Percentiles rank a stretch among this genome's conserved stretches.
Evolutionary conservation across 2,888 invertebrate genomes (phyloP).

Genomic region (Drosophila mimica): DNA sequence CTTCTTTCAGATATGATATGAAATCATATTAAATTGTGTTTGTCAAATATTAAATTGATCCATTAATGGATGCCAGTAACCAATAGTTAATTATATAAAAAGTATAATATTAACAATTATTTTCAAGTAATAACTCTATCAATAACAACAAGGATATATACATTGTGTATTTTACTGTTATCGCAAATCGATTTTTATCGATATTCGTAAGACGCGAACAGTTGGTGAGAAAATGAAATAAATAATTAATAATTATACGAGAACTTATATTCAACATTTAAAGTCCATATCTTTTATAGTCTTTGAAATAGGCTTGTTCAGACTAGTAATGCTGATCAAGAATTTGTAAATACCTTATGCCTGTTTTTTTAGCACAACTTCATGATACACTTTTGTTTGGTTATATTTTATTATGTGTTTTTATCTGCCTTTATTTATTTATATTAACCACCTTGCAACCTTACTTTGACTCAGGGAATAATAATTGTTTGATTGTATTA

Average conservation of each 20-base stretch:
- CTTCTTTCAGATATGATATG: neutral
- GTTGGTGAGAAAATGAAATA: neutral
- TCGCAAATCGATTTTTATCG: no score
- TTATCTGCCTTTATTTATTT: neutral
- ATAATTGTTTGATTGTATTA: conserved; percentile 5
- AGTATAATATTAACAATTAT: neutral
- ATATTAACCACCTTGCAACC: neutral
- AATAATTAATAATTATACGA: neutral
- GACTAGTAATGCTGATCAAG: neutral
- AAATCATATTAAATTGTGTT: neutral
- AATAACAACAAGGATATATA: no score
- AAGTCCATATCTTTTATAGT: neutral
- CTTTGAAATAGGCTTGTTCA: neutral
- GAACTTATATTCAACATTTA: neutral
- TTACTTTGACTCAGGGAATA: neutral
- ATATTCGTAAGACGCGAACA: no score
- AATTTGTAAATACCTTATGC: neutral
- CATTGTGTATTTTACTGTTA: no score
- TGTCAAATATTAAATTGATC: neutral
- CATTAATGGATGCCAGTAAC: neutral
- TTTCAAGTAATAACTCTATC: neutral
- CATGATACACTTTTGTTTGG: neutral
- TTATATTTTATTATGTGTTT: neutral
- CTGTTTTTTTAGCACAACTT: neutral
- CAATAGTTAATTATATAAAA: neutral